Evolutionary conservation across 2,797 vertebrate genomes (phyloP), one percentile per base, ranked within the genome.

Genomic region (Staurois parvus): DNA sequence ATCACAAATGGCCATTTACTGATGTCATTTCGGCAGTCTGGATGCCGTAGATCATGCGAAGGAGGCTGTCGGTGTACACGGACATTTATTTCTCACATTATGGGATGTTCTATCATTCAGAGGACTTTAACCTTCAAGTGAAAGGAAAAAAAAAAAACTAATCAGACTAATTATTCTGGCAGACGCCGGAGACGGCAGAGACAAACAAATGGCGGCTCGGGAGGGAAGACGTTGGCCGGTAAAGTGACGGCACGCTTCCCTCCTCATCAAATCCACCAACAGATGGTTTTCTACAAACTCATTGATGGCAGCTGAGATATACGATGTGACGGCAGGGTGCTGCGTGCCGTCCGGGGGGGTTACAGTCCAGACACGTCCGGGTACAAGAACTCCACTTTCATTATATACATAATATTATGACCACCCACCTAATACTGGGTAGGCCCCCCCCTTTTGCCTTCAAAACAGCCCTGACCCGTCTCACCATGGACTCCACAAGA

Each of bases 221-320:
- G 59, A 68, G 62, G 15, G 48, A 66, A 48, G n/a, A 62, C 24
- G 69, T 56, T 70, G 34, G 64, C 66, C 34, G 59, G 73, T 28
- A 30, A 59, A 74, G 17, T 59, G 64, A 76, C 52, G n/a, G 84
- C 72, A 76, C 34, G 76, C 66, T 86, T 86, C 70, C 30, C 72
- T 86, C 72, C 79, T 45, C 32, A n/a, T 85, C 70, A 75, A 80
- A 81, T 45, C 70, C 67, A 76, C 79, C 81, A 76, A 76, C 84
- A 82, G 84, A 81, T 86, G 73, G 79, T 81, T 81, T 77, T 77
- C 64, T 86, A 48, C 79, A 76, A 81, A 76, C 76, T 81, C 48
- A 64, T 72, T 70, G 76, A 62, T 72, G 76, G 64, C 45, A 76
- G 66, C 79, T 70, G 72, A 76, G 70, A 85, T 76, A 85, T 70